Evolutionary conservation across 2,888 invertebrate genomes (phyloP).

Genomic region (Philopedon plagiatum): DNA sequence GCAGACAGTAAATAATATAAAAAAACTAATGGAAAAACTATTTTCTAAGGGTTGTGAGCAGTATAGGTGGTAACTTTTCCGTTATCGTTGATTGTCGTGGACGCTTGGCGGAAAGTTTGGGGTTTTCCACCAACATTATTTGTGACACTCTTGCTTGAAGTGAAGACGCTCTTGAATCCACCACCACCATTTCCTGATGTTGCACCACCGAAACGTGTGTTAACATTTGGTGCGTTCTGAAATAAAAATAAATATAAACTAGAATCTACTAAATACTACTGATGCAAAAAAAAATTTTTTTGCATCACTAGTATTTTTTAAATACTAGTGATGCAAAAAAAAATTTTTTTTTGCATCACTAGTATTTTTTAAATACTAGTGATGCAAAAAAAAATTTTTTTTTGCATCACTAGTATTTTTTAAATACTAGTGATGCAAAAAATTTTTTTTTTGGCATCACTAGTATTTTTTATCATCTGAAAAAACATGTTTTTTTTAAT

Average conservation of each 20-base stretch:
- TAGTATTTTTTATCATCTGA: too few relatives aligned
- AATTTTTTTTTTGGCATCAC: too few relatives aligned
- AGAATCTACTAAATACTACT: too few relatives aligned
- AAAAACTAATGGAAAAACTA: not conserved
- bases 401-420: too few relatives aligned
- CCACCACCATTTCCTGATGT: conserved; percentile 62
- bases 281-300: too few relatives aligned
- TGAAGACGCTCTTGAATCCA: conserved; percentile 72
- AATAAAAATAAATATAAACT: conserved; percentile 51
- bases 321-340: too few relatives aligned
- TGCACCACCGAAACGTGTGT: conserved; percentile 65
- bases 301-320: too few relatives aligned
- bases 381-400: too few relatives aligned
- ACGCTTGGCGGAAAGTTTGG: conserved; percentile 72
- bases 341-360: too few relatives aligned
- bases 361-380: too few relatives aligned
- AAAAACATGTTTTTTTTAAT: too few relatives aligned
- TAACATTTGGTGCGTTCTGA: conserved; percentile 71
- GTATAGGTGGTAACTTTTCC: conserved; percentile 79
- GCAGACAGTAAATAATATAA: not conserved
- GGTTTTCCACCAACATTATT: conserved; percentile 75
- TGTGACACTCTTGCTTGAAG: conserved; percentile 76
- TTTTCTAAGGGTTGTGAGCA: conserved; percentile 67
- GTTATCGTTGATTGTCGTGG: conserved; percentile 81
- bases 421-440: too few relatives aligned